Evolutionary conservation across 2,113 vertebrate species (phyloP), one percentile per base, ranked within the genome.

Genomic region (Ctenodactylus gundi): DNA sequence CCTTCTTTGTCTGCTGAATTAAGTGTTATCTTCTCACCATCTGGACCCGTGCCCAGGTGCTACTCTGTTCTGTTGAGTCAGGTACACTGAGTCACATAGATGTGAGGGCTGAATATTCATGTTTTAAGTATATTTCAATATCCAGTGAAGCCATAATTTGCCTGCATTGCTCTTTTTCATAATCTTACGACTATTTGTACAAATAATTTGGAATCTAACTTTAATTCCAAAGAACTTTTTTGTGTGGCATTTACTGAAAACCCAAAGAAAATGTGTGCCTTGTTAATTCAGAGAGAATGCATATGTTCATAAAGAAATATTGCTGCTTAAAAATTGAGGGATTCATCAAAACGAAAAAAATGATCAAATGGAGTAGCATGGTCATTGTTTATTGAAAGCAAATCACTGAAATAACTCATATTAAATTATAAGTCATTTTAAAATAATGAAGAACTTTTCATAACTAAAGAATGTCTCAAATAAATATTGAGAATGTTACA

Each of bases 381-480:
- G 44, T 7, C 27, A 7, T 29, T 83, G 5, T 34, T 0, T 34
- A 57, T 27, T 1, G 6, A 58, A 15, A 1, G 4, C 8, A 20
- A 25, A 6, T 65, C 49, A 49, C 65, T 72, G 29, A 91, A 94
- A 25, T 57, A 1, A 1, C 15, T 11, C 25, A 64, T 87, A 83
- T 17, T 5, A 46, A 44, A 39, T 75, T 57, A 23, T 3, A 44
- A 7, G 11, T 34, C 73, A 84, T 29, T 73, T 75, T 23, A 49
- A 88, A 73, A 58, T 85, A 44, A 78, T 39, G 8, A 41, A 67
- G 25, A 65, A 85, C 81, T 94, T 21, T 36, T 92, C 21, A 70
- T 1, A 78, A 41, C n/a, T n/a, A n/a, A n/a, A n/a, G n/a, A n/a
- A n/a, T n/a, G n/a, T n/a, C n/a, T n/a, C n/a, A n/a, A n/a, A n/a